Evolutionary conservation across 2,888 invertebrate species (phyloP), one percentile per base, ranked within the genome.

Genomic region (Thymelicus acteon): DNA sequence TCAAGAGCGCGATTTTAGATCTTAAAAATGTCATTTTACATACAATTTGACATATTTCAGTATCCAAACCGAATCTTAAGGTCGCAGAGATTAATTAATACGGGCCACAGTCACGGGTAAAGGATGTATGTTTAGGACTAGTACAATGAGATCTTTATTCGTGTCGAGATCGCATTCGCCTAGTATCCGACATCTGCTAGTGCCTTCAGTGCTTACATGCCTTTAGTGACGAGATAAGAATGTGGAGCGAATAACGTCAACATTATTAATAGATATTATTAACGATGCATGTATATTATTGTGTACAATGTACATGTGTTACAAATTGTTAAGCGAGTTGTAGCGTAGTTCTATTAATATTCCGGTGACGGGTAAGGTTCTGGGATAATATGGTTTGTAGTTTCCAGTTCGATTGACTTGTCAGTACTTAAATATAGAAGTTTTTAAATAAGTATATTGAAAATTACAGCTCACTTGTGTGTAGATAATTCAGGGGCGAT

Each of bases 251-350:
- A 73, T 83, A 81, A 82, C 91, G 90, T 92, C 92, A 91, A 87
- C 89, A 82, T 88, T 92, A 93, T 90, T 91, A 92, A 92, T 93
- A 92, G 92, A 89, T 83, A 88, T 88, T 87, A 91, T 90, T 89
- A 78, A 87, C 49, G 10, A 58, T 58, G 47, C 49, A 84, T 85
- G 84, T 85, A 86, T 85, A 80, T 83, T 79, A 81, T 83, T 86
- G 84, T 15, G 87, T 86, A 86, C 82, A 82, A 83, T 78, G 82
- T 83, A 85, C 82, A 82, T 78, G 63, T 69, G 63, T 63, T 70
- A 64, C 64, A 64, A 64, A 64, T 70, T 64, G 63, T 70, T 60
- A 63, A 68, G 61, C 68, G 69, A 58, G 67, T 70, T 63, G 13
- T 40, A 57, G 39, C 68, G 68, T 69, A 69, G 40, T 44, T 24